Evolutionary conservation across 2,797 vertebrate species (phyloP).

Genomic region (Diglossa cyanea): DNA sequence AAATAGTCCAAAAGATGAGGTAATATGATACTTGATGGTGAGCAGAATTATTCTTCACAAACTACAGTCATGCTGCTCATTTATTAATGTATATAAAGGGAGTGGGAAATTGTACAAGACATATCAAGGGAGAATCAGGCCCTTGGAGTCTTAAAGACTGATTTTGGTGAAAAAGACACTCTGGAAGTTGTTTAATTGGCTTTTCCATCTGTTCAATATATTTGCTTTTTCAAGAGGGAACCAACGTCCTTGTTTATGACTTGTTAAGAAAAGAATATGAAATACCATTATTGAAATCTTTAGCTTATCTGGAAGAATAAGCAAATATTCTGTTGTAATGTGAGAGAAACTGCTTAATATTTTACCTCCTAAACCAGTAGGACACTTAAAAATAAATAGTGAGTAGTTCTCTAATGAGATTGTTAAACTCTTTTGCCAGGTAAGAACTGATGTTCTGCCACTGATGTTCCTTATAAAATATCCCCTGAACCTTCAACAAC

Average conservation of each 20-base stretch:
- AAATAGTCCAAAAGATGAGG: neutral
- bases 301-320: conserved; percentile 22
- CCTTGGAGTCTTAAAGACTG: neutral
- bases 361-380: conserved; percentile 7
- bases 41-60: neutral
- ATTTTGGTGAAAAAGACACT: neutral
- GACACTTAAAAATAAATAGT: neutral
- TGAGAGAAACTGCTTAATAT: neutral
- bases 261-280: neutral
- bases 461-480: neutral
- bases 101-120: neutral
- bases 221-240: neutral
- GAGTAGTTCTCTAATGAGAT: neutral
- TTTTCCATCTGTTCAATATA: neutral
- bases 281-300: neutral
- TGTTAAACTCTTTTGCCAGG: neutral
- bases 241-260: neutral
- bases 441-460: neutral
- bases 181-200: neutral
- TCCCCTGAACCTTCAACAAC: neutral
- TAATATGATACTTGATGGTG: neutral
- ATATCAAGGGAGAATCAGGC: neutral
- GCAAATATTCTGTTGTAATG: neutral
- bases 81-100: neutral
- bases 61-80: neutral